Base-by-base conservation (phyloP, 2,888 invertebrate species). In the Hyalella azteca region DNA sequence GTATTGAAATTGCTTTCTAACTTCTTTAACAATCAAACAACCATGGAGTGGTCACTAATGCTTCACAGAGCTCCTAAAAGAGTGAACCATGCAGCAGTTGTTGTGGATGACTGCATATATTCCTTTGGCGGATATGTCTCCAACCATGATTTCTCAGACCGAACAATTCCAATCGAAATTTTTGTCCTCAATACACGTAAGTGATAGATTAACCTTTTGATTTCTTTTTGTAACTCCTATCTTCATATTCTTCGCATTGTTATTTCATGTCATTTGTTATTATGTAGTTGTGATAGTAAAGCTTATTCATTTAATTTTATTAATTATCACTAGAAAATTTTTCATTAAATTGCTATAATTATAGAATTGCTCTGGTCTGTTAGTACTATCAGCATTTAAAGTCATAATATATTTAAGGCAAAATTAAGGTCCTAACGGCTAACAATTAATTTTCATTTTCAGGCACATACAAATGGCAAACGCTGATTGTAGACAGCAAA, bases 51-150 rank as follows among this genome's bases (percentile, higher is more conserved):
- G 97, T 94, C 94, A 78, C 92, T 93, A 45, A 92, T 92, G 87
- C 90, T 96, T 83, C 94, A 95, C 87, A 96, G 95, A 41, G 96
- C 96, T n/a, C 97, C 96, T 22, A 91, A 93, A 86, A 90, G 96
- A 82, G 96, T 96, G 19, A 96, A 96, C 88, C 96, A 96, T 90
- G 95, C 96, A n/a, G 95, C 95, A 5, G 95, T 93, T 36, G 91
- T 92, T 80, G 92, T 95, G 54, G 92, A 91, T 32, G 91, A 93
- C 85, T 92, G 91, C 86, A 94, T 97, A 85, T 96, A 93, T 88
- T 94, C 95, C 0, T 96, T 97, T 88, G 96, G 97, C 50, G 97
- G 97, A 39, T 97, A 95, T 87, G 75, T 45, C 19, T 95, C 94
- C 87, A 94, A 95, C 0, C 93, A 93, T 13, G 94, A 94, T 86